phyloP scores from a whole-genome alignment of 1,140 invertebrate species.

The Pseudomyrmex sp. region DNA sequence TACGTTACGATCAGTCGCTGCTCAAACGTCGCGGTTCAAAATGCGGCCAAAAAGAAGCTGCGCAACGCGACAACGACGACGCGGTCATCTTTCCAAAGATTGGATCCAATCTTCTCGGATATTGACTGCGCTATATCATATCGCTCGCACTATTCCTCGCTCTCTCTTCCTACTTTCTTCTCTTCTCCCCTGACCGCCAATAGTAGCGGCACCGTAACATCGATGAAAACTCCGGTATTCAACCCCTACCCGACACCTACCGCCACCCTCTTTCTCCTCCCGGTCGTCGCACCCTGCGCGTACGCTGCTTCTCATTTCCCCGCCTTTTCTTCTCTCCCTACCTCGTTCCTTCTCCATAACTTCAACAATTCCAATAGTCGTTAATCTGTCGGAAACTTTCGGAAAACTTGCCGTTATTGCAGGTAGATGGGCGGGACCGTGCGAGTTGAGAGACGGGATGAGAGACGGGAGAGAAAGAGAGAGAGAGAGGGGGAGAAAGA shows the following conservation, averaged over 20 bases:
- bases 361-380: slow-evolving; percentile 82
- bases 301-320: slow-evolving; percentile 44
- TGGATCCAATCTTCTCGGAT: slow-evolving; percentile 75
- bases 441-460: slow-evolving; percentile 47
- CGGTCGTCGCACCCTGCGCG: slow-evolving; percentile 26
- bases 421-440: slow-evolving; percentile 72
- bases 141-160: slow-evolving; percentile 38
- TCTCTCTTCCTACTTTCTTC: slow-evolving; percentile 18
- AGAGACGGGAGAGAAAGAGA: slow-evolving; percentile 53
- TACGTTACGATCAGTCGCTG: slow-evolving; percentile 20
- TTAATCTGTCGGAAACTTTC: slow-evolving; percentile 82
- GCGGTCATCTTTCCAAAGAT: slow-evolving; percentile 68
- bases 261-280: background rate
- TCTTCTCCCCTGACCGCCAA: slow-evolving; percentile 36
- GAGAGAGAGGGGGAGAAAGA: background rate
- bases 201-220: slow-evolving; percentile 44
- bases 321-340: slow-evolving; percentile 44
- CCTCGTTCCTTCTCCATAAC: slow-evolving; percentile 70
- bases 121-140: slow-evolving; percentile 70
- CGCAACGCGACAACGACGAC: slow-evolving; percentile 10
- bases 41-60: slow-evolving; percentile 15
- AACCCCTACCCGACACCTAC: slow-evolving; percentile 33
- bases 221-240: slow-evolving; percentile 67
- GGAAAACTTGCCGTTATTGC: slow-evolving; percentile 81
- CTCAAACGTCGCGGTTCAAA: background rate